Conservation (phyloP, 2,888 invertebrate genomes). For the Erpobdella octoculata region DNA sequence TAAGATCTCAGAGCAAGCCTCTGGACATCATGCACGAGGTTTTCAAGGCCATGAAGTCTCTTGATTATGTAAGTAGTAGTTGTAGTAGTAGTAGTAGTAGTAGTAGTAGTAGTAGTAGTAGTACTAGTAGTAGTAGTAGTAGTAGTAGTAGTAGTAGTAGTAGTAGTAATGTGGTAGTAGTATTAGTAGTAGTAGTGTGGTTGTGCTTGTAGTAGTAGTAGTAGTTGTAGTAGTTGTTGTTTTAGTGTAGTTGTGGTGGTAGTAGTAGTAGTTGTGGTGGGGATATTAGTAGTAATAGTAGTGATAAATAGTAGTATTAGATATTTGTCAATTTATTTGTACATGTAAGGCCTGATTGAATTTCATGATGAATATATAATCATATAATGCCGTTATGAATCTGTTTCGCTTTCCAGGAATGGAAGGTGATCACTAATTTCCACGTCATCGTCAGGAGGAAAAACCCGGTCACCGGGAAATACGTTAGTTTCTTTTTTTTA, state of each 20-base stretch:
- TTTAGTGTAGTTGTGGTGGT: no score
- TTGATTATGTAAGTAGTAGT: conserved; percentile 69
- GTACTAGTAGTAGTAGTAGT: not conserved
- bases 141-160: conserved; percentile 1
- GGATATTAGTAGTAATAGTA: no score
- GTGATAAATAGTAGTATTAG: no score
- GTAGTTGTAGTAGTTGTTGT: not conserved
- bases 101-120: no score
- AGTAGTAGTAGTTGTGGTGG: no score
- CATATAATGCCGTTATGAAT: not conserved
- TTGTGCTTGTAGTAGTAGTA: not conserved
- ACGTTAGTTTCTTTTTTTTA: conserved; percentile 57
- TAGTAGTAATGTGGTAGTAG: not conserved
- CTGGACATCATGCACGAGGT: conserved; percentile 96
- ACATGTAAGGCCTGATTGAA: no score
- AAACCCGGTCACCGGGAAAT: conserved; percentile 72
- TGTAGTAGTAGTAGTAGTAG: not conserved
- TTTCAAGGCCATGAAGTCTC: conserved; percentile 93
- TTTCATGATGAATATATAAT: no score
- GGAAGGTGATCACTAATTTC: conserved; percentile 94
- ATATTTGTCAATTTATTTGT: no score
- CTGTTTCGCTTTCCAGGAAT: conserved; percentile 61
- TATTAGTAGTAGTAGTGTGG: not conserved
- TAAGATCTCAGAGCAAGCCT: conserved; percentile 95
- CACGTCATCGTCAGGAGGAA: conserved; percentile 88